Evolutionary conservation across 37 sponge, comb jelly and placozoan genomes (phyloP).

Genomic region (Amphimedon queenslandica): DNA sequence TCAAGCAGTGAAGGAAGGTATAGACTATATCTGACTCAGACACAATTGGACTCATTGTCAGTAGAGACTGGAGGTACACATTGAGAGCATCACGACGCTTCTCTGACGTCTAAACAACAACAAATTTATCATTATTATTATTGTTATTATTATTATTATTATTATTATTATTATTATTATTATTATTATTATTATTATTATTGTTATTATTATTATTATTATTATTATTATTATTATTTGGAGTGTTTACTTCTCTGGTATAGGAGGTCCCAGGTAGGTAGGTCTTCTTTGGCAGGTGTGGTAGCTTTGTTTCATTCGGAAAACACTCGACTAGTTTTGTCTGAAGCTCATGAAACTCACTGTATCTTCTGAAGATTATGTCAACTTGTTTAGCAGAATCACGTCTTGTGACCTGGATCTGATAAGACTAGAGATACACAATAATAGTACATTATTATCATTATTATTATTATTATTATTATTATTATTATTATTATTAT

Average conservation of each 20-base stretch:
- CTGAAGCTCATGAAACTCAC: constrained; percentile 86
- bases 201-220: no score
- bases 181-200: no score
- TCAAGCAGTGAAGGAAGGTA: constrained; percentile 78
- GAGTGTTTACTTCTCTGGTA: constrained; percentile 18
- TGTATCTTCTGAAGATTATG: constrained; percentile 67
- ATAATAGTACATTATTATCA: no score
- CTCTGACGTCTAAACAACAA: constrained; percentile 61
- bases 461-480: no score
- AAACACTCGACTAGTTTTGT: constrained; percentile 52
- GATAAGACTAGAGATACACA: constrained; percentile 69
- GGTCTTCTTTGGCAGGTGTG: constrained; percentile 69
- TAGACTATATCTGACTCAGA: constrained; percentile 76
- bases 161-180: no score
- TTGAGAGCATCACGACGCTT: constrained; percentile 49
- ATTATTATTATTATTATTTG: no score
- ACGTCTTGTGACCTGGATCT: constrained; percentile 42
- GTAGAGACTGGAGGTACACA: constrained; percentile 37
- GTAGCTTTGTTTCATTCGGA: constrained; percentile 41
- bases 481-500: no score
- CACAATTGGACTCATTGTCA: constrained; percentile 37
- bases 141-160: no score
- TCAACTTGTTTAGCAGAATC: background rate
- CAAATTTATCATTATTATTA: no score
- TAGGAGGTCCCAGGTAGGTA: constrained; percentile 22